phyloP scores from a whole-genome alignment of 2,113 vertebrate genomes.

The Alethe castanea region DNA sequence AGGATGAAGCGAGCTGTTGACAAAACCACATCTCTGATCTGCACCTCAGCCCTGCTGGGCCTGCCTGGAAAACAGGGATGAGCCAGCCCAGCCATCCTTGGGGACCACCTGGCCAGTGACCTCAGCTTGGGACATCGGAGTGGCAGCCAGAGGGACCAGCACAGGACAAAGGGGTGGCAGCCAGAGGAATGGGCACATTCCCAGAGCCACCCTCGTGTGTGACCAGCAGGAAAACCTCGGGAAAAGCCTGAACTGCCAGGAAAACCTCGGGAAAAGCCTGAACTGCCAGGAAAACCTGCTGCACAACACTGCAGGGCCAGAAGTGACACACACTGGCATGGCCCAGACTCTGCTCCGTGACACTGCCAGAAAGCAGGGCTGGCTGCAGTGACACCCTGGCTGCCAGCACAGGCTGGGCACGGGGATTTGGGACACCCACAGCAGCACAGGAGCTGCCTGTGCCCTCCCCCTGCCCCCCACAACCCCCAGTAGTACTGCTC shows the following conservation, averaged over 20 bases:
- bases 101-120: accelerated
- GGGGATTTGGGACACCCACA: neutral
- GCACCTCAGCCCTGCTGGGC: neutral
- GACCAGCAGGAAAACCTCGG: neutral
- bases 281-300: neutral
- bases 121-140: too few species aligned
- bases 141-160: too few species aligned
- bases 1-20: slow-evolving; percentile 6
- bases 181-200: too few species aligned
- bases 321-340: too few species aligned
- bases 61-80: neutral
- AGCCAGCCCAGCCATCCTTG: accelerated
- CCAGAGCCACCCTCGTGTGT: neutral
- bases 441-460: neutral
- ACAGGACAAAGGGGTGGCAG: neutral
- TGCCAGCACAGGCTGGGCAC: accelerated
- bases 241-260: neutral
- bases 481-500: accelerated
- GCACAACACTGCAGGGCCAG: accelerated
- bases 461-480: neutral
- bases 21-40: neutral
- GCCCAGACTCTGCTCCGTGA: accelerated
- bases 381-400: accelerated
- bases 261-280: neutral
- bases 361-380: accelerated